Evolutionary conservation across 2,888 invertebrate genomes (phyloP), one percentile per base, ranked within the genome.

Genomic region (Lithodes maja): DNA sequence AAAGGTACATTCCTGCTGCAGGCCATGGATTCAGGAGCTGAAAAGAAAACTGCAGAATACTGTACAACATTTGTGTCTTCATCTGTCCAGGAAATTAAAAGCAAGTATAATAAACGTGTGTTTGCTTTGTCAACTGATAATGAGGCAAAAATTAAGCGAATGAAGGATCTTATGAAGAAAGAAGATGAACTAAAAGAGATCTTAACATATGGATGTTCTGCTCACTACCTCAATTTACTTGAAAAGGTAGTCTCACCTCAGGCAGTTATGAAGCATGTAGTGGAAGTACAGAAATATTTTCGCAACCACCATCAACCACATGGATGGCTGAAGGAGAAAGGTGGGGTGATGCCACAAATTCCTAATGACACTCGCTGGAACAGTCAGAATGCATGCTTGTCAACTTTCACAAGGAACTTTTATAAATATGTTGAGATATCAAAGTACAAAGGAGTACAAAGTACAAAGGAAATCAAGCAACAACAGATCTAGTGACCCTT

Each of bases 311-410:
- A 61, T 61, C 61, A 61, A 61, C 61, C 61, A 61, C 12, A 74
- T 84, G 74, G 84, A 82, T 82, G 61, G 82, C 82, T 82, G 55
- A 82, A 82, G 55, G 82, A 83, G 71, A 83, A 74, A 49, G 84
- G 84, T n/a, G 69, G 84, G n/a, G 7, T 83, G 50, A 74, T 74
- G 74, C 84, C 84, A 49, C 84, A 83, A 83, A 69, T 83, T 12
- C 84, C 52, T 12, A 69, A 83, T 49, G 84, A 83, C 49, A 83
- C 84, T 33, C 71, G 74, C 84, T 83, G 84, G 69, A 83, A 69
- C 50, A 74, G 71, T 12, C 61, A 61, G 61, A 61, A 61, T 61
- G 61, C 61, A 12, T 61, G 61, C 61, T 61, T 61, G 61, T 61
- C 61, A 61, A 61, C 61, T 61, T 61, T 61, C 61, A 61, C 61